These are phyloP conservation scores for Chalcis sispes DNA, from an alignment of 2,888 invertebrate species.

Conservation along the genomic window DNA sequence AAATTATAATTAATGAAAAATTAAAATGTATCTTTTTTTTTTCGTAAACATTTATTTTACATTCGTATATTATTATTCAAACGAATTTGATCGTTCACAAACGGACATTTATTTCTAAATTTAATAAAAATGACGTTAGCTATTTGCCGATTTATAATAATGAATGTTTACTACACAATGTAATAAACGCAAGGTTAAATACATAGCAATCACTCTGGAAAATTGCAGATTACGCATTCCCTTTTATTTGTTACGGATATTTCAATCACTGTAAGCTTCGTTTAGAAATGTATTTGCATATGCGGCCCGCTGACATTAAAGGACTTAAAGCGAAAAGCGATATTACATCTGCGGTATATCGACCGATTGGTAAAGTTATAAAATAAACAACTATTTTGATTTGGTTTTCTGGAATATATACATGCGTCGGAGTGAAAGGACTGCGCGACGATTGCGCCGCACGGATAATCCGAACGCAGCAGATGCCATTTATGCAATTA, in stretches of 20 bases:
- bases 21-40: too few relatives aligned
- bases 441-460: neutral
- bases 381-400: constrained; percentile 49
- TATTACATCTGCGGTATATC: constrained; percentile 5
- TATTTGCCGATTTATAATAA: too few relatives aligned
- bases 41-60: too few relatives aligned
- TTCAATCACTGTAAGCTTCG: neutral
- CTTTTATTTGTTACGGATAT: constrained; percentile 1
- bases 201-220: neutral
- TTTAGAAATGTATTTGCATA: neutral
- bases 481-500: constrained; percentile 43
- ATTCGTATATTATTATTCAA: too few relatives aligned
- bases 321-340: constrained; percentile 5
- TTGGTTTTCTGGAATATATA: constrained; percentile 15
- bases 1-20: too few relatives aligned
- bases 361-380: constrained; percentile 28
- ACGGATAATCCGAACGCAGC: constrained; percentile 35
- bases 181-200: neutral
- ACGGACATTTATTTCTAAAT: too few relatives aligned
- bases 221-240: neutral
- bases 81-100: too few relatives aligned
- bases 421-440: neutral
- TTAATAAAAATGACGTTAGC: too few relatives aligned
- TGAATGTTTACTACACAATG: neutral
- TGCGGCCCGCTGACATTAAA: neutral